Base-by-base conservation (phyloP, 92 coral and sea anemone genomes). In the Ricordea florida region DNA sequence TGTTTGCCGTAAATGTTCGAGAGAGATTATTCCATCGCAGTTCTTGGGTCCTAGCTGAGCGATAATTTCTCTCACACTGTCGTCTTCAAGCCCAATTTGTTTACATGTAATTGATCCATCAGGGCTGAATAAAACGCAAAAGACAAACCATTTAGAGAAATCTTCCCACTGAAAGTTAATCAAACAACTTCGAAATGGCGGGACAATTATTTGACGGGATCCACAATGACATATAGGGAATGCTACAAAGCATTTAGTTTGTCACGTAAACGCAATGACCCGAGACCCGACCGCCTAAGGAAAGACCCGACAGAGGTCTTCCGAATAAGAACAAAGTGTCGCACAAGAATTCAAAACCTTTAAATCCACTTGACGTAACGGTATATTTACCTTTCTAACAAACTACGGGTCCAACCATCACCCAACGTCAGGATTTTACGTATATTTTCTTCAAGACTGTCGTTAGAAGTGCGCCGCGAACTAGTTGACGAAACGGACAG, bases 401-500 rank as follows among this genome's bases (percentile, higher is more conserved):
- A 66, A 13, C 61, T 88, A 51, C 50, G 74, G 82, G 78, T 76
- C 63, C 85, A 58, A 20, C 74, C 85, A 23, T 78, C 90, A 24
- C 76, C 66, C 27, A 86, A 72, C 44, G 55, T 83, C 32, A 87
- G 53, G 32, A 91, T 83, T 68, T 82, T 85, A 31, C 92, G 90
- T 32, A 91, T 87, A 56, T 75, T 91, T 25, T 91, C 97, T 9
- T 91, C 97, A 45, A 91, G 63, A 70, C 90, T 87, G 68, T 89
- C 97, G 35, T 82, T 91, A 23, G 97, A 91, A 42, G 70, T 46
- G 33, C 74, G 85, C 44, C 78, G 65, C 6, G 92, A 86, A 60
- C 92, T 86, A 2, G 77, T 51, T 3, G 92, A 86, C 30, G 92
- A 86, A n/a, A 78, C 7, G 4, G 76, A 69, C 21, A 72, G 33